These are phyloP conservation scores for Chelonus insularis DNA, from an alignment of 1,140 invertebrate species.

Conservation along the genomic window DNA sequence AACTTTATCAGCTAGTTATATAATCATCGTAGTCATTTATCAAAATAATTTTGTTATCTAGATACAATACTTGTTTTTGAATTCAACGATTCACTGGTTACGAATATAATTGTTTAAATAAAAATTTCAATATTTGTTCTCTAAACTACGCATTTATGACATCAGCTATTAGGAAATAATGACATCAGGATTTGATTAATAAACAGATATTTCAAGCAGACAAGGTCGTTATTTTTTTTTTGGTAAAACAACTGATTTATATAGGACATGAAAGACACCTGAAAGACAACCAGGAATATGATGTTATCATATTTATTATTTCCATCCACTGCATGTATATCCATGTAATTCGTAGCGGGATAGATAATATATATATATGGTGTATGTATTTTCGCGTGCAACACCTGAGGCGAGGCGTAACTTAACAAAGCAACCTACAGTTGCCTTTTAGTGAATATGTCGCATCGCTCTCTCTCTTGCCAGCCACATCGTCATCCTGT, in stretches of 20 bases:
- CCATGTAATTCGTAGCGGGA: too few relatives aligned
- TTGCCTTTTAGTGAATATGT: conserved; percentile 29
- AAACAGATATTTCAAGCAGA: background rate
- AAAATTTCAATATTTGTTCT: background rate
- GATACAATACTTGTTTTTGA: background rate
- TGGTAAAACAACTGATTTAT: too few relatives aligned
- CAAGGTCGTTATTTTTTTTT: too few relatives aligned
- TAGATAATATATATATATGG: background rate
- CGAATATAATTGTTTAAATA: background rate
- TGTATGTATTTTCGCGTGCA: background rate
- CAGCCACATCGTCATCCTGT: background rate
- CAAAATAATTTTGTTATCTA: too few relatives aligned
- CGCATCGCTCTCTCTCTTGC: conserved; percentile 12
- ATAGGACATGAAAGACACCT: too few relatives aligned
- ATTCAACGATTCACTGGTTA: background rate
- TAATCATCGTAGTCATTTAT: too few relatives aligned
- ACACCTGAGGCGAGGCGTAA: conserved; percentile 19
- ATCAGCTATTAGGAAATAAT: background rate
- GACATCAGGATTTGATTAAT: background rate
- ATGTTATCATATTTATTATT: too few relatives aligned
- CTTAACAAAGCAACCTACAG: conserved; percentile 31
- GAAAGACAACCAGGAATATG: too few relatives aligned
- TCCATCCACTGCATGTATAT: too few relatives aligned
- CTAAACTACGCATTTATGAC: background rate
- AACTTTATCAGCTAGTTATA: too few relatives aligned